Evolutionary conservation across 1,140 invertebrate genomes (phyloP), one percentile per base, ranked within the genome.

Genomic region (Eupeodes corollae): DNA sequence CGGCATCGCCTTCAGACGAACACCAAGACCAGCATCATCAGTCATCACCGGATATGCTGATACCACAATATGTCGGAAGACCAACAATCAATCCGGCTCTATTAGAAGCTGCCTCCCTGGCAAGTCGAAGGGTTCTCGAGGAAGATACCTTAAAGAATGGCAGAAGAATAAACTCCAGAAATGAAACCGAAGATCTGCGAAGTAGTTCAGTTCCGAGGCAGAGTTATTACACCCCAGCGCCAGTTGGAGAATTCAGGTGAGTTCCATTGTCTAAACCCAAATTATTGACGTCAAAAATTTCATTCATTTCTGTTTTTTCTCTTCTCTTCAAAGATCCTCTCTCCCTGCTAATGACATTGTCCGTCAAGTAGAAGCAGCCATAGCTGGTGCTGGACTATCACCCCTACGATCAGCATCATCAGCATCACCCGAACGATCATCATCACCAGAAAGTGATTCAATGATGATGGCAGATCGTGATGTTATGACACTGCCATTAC

Each of bases 341-440:
- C 54, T 75, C 31, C 63, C 73, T 0, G 79, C 77, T 10, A 83
- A 79, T 46, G 80, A 79, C 32, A 78, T 82, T 2, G 73, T 83
- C 46, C 75, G 79, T 42, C 74, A 80, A 42, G 82, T 85, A 8
- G 83, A 84, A 63, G 82, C 82, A 2, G 81, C 81, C 6, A 59
- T 83, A 5, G 78, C 75, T 12, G 70, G 72, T 2, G 75, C 76
- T 8, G 74, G 74, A 2, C 69, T 80, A 1, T 81, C 80, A 2
- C 79, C 81, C 0, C 78, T 83, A 0, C 78, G 77, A 31, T 84
- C 82, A 6, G 18, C 49, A 10, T 59, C 58, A n/a, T 59, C 64
- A 1, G 63, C 59, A 48, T 75, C 75, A 14, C 75, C 75, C 0
- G 74, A 71, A 55, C 75, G 76, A 5, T 76, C 75, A 16, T 70